Evolutionary conservation across 2,888 invertebrate genomes (phyloP), one percentile per base, ranked within the genome.

Genomic region (Lasioglossum villosulum): DNA sequence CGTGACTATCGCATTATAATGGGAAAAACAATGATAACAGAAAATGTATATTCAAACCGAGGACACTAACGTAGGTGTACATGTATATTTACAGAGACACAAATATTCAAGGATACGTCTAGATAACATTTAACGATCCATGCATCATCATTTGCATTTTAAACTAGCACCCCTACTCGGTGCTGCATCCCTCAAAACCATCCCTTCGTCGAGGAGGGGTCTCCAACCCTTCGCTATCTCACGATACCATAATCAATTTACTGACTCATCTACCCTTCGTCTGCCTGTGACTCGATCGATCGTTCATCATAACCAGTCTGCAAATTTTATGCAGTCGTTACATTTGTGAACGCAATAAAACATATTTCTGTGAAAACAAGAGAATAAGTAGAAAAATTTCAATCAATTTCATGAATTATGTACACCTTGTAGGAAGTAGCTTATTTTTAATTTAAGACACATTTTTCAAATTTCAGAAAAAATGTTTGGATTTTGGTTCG

Each of bases 181-280:
- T n/a, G 19, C 37, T 23, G 23, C 72, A 23, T 48, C 48, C 48
- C 72, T 73, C 1, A 48, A 48, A 30, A 73, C 34, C 23, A 48
- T 73, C 48, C 72, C 30, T 34, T 48, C 72, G 23, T 2, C 34
- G 34, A 48, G 48, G 48, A 48, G 23, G 72, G 72, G 27, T 23
- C 27, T 23, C 23, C 48, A 48, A 45, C 48, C 77, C 70, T 68
- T 52, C 45, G 8, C 30, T 45, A 73, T 73, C 72, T 48, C 72
- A 45, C 48, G 72, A 30, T 48, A 48, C 48, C 42, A 73, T 73
- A 45, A 73, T 73, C 72, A 73, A 48, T 73, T 73, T 73, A 73
- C 72, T 73, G 72, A 73, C 72, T 73, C 72, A 73, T 73, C 72
- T 45, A 19, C 30, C 30, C 48, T 42, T 23, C 30, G n/a, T 73